Percentiles rank a stretch among this genome's conserved stretches.
phyloP scores from a whole-genome alignment of 2,888 invertebrate genomes.

The Orthonychiurus folsomi region DNA sequence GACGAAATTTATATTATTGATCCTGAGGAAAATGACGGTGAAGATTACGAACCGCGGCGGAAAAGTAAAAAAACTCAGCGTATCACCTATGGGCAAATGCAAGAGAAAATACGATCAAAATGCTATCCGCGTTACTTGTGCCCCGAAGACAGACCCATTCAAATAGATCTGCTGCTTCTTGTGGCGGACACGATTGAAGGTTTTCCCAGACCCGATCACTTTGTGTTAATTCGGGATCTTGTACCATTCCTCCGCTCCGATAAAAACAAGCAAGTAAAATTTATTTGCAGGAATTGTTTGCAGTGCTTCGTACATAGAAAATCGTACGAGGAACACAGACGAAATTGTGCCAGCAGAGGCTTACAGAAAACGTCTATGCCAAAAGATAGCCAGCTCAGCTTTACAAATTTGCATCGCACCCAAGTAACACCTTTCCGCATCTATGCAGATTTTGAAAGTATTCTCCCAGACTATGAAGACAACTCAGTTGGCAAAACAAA shows the following conservation, averaged over 20 bases:
- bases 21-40: background rate
- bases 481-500: background rate
- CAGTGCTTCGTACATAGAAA: background rate
- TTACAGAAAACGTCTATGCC: background rate
- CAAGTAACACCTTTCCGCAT: slow-evolving; percentile 3
- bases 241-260: background rate
- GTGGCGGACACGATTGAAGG: background rate
- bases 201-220: background rate
- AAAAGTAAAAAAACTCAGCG: background rate
- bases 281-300: slow-evolving; percentile 9
- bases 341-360: background rate
- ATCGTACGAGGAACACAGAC: slow-evolving; percentile 3
- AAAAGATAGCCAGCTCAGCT: background rate
- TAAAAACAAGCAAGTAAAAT: background rate
- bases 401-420: background rate
- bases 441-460: slow-evolving; percentile 10
- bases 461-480: background rate
- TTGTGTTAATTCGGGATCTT: background rate
- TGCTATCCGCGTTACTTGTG: background rate
- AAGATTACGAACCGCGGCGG: background rate
- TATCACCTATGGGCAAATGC: background rate
- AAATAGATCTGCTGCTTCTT: background rate
- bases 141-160: background rate
- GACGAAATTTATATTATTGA: no score
- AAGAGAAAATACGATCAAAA: background rate